A percentile compares a stretch with the other conserved stretches of the same genome.
phyloP scores from a whole-genome alignment of 2,888 invertebrate species.

The Agrilus biguttatus region DNA sequence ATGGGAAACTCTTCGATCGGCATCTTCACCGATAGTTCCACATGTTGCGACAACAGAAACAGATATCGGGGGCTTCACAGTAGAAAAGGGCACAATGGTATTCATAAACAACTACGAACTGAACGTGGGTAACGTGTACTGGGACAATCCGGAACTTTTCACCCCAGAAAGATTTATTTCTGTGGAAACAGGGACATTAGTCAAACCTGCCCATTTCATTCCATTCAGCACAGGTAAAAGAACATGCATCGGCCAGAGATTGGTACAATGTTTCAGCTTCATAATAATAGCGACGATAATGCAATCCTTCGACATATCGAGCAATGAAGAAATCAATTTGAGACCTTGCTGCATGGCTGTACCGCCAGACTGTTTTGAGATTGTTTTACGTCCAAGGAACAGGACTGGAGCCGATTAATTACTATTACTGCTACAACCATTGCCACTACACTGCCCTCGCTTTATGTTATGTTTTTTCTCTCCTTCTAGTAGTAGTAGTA shows the following conservation, averaged over 20 bases:
- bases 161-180: conserved; percentile 60
- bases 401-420: not conserved
- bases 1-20: conserved; percentile 61
- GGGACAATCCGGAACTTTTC: conserved; percentile 58
- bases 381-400: conserved; percentile 41
- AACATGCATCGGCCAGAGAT: conserved; percentile 72
- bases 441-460: not conserved
- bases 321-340: conserved; percentile 41
- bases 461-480: not conserved
- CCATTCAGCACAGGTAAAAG: conserved; percentile 78
- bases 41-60: conserved; percentile 72
- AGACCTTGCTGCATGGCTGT: conserved; percentile 59
- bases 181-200: conserved; percentile 25
- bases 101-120: conserved; percentile 75
- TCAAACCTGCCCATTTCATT: conserved; percentile 56
- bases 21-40: conserved; percentile 81
- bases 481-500: not conserved
- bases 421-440: not conserved
- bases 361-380: conserved; percentile 54
- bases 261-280: conserved; percentile 65
- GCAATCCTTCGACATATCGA: conserved; percentile 52
- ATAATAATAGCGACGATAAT: conserved; percentile 57
- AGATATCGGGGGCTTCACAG: conserved; percentile 52
- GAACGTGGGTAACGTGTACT: conserved; percentile 58
- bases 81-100: conserved; percentile 64